Base-by-base conservation (phyloP, 92 coral and sea anemone genomes). In the Meandrina meandrites region DNA sequence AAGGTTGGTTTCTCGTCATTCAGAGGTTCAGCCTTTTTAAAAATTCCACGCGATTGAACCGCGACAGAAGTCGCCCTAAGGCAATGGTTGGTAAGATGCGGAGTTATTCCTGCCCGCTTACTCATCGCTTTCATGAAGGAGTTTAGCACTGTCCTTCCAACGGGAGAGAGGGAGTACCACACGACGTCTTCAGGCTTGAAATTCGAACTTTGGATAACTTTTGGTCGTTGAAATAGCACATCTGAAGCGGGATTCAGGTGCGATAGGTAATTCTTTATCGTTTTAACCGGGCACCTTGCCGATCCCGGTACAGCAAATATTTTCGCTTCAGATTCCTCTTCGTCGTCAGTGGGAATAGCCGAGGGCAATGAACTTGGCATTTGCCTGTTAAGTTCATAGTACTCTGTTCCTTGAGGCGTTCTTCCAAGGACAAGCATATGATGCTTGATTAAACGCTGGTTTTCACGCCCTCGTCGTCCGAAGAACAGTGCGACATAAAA, bases 171-270 rank as follows among this genome's bases (percentile, higher is more conserved):
- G 12, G 71, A 64, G 37, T 79, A 58, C 72, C 83, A 79, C 4
- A 79, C 48, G 12, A 12, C 47, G n/a, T 68, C 58, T 82, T 70
- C 30, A 27, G 62, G 77, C 27, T 51, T 24, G 32, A 64, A 42
- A 50, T 27, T 51, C 28, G 28, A 21, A n/a, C 73, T 19, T 9
- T 32, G 66, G 47, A 22, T 36, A 19, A 30, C 67, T 16, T 40
- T 50, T 71, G 37, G 42, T 4, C 84, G 62, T 60, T 68, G 88
- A 78, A 90, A 58, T 14, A 86, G 88, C 45, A 75, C 87, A 27
- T 86, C 84, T 67, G 87, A 90, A 37, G 89, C 50, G 10, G 90
- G 87, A 73, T 81, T 86, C 28, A 86, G 76, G 51, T 75, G 87
- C 8, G 84, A 64, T 37, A 88, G 81, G 80, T 90, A 87, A 80